phyloP scores from a whole-genome alignment of 2,888 invertebrate genomes.

The Xestoiulus laeticollis region DNA sequence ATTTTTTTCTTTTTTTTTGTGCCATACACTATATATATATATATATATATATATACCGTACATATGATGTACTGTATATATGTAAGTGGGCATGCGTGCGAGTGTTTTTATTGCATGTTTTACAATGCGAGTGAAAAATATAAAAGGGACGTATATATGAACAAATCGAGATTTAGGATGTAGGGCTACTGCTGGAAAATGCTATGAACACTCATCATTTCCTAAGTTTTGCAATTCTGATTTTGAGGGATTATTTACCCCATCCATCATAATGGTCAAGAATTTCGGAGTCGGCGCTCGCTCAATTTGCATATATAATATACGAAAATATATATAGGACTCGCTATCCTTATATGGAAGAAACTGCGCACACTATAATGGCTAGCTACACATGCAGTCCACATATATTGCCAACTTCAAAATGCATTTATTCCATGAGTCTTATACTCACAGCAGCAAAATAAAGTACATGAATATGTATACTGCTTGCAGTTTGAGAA shows the following conservation, averaged over 20 bases:
- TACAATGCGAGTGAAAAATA: conserved; percentile 38
- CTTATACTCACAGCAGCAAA: not conserved
- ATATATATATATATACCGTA: not conserved
- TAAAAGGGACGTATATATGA: not conserved
- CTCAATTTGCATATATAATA: not conserved
- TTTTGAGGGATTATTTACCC: conserved; percentile 36
- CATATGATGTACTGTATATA: not conserved
- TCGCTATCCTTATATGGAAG: not conserved
- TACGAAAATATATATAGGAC: not conserved
- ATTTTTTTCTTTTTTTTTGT: not conserved
- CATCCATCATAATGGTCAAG: conserved; percentile 35
- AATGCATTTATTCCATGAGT: not conserved
- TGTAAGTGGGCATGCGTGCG: not conserved
- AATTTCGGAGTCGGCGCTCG: not conserved
- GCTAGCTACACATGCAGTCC: not conserved
- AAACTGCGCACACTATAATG: not conserved
- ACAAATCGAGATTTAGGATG: not conserved
- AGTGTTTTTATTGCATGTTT: conserved; percentile 24
- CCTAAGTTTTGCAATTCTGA: conserved; percentile 20
- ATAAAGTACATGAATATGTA: too few species aligned
- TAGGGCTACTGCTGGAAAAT: not conserved
- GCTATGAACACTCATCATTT: conserved; percentile 21
- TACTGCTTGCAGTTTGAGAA: too few species aligned
- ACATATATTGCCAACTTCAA: not conserved
- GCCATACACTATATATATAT: not conserved